Evolutionary conservation across 2,797 vertebrate species (phyloP).

Genomic region (Platyrinchus mystaceus): DNA sequence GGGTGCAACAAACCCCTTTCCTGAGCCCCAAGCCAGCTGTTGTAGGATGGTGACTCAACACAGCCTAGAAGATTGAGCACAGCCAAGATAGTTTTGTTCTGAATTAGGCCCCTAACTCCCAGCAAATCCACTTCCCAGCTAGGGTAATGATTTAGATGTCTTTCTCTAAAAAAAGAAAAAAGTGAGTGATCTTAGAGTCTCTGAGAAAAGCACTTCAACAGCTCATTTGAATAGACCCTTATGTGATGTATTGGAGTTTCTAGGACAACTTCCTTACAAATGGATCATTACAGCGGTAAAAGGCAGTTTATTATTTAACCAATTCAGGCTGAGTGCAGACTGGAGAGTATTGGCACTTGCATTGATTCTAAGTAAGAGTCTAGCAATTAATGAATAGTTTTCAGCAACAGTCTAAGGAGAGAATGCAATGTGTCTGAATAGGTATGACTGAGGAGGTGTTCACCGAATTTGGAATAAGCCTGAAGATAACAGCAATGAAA

Average conservation of each 20-base stretch:
- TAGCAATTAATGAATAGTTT: constrained; percentile 62
- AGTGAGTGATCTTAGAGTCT: neutral
- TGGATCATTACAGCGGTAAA: constrained; percentile 47
- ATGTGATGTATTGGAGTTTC: constrained; percentile 9
- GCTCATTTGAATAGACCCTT: constrained; percentile 41
- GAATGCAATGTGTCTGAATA: neutral
- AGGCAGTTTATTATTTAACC: constrained; percentile 63
- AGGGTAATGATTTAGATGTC: constrained; percentile 6
- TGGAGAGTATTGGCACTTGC: constrained; percentile 42
- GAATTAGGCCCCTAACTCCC: neutral
- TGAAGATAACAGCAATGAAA: neutral
- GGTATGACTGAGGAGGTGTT: constrained; percentile 15
- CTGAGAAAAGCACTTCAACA: constrained; percentile 27
- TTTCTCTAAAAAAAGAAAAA: constrained; percentile 19
- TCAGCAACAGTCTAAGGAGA: constrained; percentile 14
- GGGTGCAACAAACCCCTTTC: neutral
- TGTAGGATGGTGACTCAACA: neutral
- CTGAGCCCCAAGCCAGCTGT: neutral
- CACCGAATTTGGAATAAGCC: neutral
- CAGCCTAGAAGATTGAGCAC: neutral
- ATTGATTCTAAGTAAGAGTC: constrained; percentile 55
- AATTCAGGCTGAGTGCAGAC: constrained; percentile 42
- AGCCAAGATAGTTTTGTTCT: neutral
- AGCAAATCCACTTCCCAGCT: neutral
- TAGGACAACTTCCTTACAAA: constrained; percentile 50